Percentiles rank a stretch among this genome's conserved stretches.
These are phyloP conservation scores for Paramormyrops hopkinsi DNA, from an alignment of 2,797 vertebrate genomes.

Conservation along the genomic window DNA sequence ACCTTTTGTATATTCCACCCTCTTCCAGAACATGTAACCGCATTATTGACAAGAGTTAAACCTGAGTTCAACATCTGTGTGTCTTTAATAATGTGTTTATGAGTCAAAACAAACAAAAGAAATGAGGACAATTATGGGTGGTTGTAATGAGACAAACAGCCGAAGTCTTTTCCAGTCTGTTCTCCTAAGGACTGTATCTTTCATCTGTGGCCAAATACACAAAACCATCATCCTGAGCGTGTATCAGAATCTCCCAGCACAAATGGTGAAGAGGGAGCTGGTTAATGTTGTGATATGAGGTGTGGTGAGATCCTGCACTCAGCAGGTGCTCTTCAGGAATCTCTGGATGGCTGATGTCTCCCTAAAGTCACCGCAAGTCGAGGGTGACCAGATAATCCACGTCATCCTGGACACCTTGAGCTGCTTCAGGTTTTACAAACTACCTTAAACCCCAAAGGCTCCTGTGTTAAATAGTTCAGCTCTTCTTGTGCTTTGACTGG, in stretches of 20 bases:
- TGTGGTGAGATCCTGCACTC: too few relatives aligned
- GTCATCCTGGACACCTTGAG: background rate
- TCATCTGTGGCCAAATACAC: background rate
- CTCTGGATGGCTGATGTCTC: background rate
- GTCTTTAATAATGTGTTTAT: conserved; percentile 13
- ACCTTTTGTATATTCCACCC: background rate
- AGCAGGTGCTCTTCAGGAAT: background rate
- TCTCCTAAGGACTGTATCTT: background rate
- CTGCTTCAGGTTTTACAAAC: background rate
- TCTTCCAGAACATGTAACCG: background rate
- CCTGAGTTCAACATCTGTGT: background rate
- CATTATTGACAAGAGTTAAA: background rate
- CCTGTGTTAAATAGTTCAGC: background rate
- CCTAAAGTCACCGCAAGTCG: background rate
- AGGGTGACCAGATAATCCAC: background rate
- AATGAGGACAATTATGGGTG: background rate
- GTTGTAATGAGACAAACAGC: background rate
- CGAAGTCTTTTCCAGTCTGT: background rate
- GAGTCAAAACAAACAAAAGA: background rate
- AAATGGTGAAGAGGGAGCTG: background rate
- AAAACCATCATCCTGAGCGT: background rate
- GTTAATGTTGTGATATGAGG: background rate
- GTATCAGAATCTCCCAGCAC: background rate
- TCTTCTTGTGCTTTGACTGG: background rate
- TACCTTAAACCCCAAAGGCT: background rate